Evolutionary conservation across 2,113 vertebrate genomes (phyloP).

Genomic region (Dasyornis broadbenti): DNA sequence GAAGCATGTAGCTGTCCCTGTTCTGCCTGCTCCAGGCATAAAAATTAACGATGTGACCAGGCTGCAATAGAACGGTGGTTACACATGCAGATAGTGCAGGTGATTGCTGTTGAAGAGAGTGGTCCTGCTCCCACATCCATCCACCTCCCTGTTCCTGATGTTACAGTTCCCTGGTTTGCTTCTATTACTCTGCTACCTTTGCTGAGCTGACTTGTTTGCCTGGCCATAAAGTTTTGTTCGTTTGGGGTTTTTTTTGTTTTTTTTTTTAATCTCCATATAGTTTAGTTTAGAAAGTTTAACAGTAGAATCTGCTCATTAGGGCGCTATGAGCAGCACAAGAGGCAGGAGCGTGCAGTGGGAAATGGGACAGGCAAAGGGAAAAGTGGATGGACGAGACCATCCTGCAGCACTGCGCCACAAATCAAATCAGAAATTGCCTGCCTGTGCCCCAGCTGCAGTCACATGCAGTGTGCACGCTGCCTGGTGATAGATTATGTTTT

Average conservation of each 20-base stretch:
- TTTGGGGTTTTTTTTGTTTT: fast-evolving
- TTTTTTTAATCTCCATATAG: background rate
- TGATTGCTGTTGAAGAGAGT: background rate
- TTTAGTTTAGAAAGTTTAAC: background rate
- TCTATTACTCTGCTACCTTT: background rate
- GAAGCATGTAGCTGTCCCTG: background rate
- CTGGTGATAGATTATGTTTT: conserved; percentile 40
- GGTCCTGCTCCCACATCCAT: background rate
- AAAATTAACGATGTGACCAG: background rate
- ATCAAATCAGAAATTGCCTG: background rate
- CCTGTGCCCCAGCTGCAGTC: background rate
- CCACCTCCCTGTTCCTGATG: fast-evolving
- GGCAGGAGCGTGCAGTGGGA: background rate
- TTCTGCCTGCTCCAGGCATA: background rate
- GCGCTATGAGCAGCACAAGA: background rate
- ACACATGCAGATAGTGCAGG: too few species aligned
- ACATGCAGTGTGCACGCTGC: background rate
- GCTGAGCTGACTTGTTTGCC: background rate
- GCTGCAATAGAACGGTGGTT: background rate
- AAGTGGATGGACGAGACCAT: background rate
- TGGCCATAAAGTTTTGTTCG: background rate
- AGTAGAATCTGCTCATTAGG: background rate
- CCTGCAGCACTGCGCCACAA: background rate
- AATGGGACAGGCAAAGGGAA: background rate
- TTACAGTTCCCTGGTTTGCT: background rate